Conservation (phyloP, 2,797 vertebrate species). For the Alosa sapidissima region DNA sequence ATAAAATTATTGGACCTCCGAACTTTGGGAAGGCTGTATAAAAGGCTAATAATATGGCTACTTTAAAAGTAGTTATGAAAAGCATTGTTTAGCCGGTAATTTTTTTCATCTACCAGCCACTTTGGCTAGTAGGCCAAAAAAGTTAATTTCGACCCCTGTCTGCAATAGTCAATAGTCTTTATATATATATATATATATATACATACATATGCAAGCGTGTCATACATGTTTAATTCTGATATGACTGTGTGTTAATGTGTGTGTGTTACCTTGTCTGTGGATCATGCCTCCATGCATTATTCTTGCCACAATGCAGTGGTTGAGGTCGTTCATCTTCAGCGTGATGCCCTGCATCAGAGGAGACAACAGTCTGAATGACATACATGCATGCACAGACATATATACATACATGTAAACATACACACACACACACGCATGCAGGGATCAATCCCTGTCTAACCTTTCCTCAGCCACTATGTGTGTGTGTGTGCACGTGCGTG, state of each 20-base stretch:
- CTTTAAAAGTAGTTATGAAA: too few relatives aligned
- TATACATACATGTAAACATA: background rate
- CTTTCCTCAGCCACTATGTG: background rate
- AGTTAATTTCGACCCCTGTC: too few relatives aligned
- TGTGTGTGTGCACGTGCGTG: background rate
- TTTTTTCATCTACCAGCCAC: too few relatives aligned
- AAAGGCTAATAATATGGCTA: too few relatives aligned
- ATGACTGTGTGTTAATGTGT: background rate
- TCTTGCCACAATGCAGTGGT: conserved; percentile 96
- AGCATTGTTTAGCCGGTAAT: too few relatives aligned
- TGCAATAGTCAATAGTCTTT: too few relatives aligned
- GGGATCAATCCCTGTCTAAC: background rate
- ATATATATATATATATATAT: background rate
- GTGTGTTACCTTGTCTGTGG: conserved; percentile 90
- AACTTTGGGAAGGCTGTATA: too few relatives aligned
- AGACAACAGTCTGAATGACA: conserved; percentile 21
- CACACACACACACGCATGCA: background rate
- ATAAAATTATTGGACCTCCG: too few relatives aligned
- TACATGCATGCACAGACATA: background rate
- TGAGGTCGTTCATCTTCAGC: conserved; percentile 97
- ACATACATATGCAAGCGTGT: background rate
- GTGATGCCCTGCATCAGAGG: conserved; percentile 85
- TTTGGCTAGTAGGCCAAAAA: too few relatives aligned
- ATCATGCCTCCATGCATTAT: conserved; percentile 99
- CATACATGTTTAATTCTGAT: too few relatives aligned